Evolutionary conservation across 2,113 vertebrate genomes (phyloP), one percentile per base, ranked within the genome.

Genomic region (Heterotilapia buettikoferi): DNA sequence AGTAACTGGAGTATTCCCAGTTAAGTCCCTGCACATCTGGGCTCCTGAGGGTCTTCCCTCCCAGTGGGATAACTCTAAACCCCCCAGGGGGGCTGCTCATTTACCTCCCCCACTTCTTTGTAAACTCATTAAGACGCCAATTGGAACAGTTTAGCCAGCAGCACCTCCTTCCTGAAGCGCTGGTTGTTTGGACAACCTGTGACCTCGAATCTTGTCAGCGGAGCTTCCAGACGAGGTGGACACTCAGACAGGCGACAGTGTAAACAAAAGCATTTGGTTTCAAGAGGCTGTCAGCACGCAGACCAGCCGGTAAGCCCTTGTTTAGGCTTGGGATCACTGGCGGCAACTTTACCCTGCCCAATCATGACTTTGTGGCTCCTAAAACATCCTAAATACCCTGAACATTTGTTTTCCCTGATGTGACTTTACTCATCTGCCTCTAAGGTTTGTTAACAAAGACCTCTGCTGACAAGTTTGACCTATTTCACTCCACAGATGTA

Each of bases 181-280:
- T 18, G 68, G 43, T 50, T 94, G 93, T 95, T 96, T 96, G 91
- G 80, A 92, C n/a, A 81, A 94, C 94, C 93, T 93, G 71, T 91
- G 95, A 96, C 94, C 94, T 84, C 29, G 0, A 9, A 9, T 54
- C 71, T 87, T 21, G 38, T 90, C 79, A 40, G 59, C 2, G 33
- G 76, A 84, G 86, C 82, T 89, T 73, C 89, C 93, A 88, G 90
- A 90, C 80, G 36, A 89, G 90, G 80, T 43, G 50, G 52, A 71
- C 61, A 10, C 52, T n/a, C 82, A 86, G 63, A 87, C 90, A 56
- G 79, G 88, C 26, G 31, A 36, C 50, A 10, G 45, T 38, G 73
- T 91, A 90, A 94, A 95, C 86, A 91, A 24, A 21, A 89, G 38
- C 84, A 19, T 90, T 89, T 87, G 90, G 84, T 92, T 85, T 92